phyloP scores from a whole-genome alignment of 92 coral and sea anemone species.

The Parazoanthus atlanticus region DNA sequence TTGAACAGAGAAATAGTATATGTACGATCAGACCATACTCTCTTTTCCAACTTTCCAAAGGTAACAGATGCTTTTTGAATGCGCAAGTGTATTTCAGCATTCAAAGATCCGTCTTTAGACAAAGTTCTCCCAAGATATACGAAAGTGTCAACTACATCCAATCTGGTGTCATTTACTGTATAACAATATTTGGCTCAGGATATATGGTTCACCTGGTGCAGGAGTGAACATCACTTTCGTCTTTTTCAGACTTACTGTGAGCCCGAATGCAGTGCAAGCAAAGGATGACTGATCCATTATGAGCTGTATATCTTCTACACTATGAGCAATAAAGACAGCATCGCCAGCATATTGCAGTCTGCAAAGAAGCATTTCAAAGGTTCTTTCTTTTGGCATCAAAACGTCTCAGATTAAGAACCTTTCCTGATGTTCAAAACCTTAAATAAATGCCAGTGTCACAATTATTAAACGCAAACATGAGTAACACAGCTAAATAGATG shows the following conservation, averaged over 20 bases:
- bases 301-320: slow-evolving; percentile 1
- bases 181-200: background rate
- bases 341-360: background rate
- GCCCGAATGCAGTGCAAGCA: slow-evolving; percentile 19
- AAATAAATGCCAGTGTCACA: slow-evolving; percentile 32
- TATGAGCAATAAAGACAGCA: slow-evolving; percentile 6
- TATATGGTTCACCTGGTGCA: slow-evolving; percentile 22
- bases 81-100: slow-evolving; percentile 18
- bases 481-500: slow-evolving; percentile 30
- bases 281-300: background rate
- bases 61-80: background rate
- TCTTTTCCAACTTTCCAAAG: slow-evolving; percentile 14
- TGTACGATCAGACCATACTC: slow-evolving; percentile 1
- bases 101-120: slow-evolving; percentile 18
- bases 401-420: slow-evolving; percentile 24
- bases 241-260: slow-evolving; percentile 30
- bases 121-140: slow-evolving; percentile 7
- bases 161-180: slow-evolving; percentile 3
- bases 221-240: slow-evolving; percentile 21
- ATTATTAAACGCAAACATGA: slow-evolving; percentile 8
- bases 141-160: slow-evolving; percentile 7
- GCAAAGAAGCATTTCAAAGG: background rate
- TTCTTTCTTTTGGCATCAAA: background rate
- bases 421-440: slow-evolving; percentile 39
- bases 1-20: slow-evolving; percentile 1